Evolutionary conservation across 2,888 invertebrate species (phyloP).

Genomic region (Pimpla rufipes): DNA sequence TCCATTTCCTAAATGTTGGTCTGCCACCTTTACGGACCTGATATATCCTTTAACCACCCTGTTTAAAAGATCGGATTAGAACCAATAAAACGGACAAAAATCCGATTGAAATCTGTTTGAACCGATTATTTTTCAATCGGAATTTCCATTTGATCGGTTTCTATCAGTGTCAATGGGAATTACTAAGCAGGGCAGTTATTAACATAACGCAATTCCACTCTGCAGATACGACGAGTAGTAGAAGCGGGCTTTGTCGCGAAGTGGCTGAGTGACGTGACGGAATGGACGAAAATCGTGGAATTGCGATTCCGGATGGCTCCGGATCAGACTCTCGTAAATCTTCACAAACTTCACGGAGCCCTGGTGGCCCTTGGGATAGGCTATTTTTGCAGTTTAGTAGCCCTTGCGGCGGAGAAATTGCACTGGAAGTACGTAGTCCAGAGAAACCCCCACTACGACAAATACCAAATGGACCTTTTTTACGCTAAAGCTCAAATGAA

Average conservation of each 20-base stretch:
- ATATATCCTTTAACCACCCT: no score
- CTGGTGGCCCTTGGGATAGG: conserved; percentile 91
- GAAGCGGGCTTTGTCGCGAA: conserved; percentile 93
- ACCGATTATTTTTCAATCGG: no score
- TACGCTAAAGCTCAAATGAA: conserved; percentile 80
- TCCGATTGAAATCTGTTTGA: no score
- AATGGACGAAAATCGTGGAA: conserved; percentile 87
- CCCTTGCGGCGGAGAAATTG: conserved; percentile 88
- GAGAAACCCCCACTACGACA: conserved; percentile 90
- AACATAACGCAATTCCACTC: conserved; percentile 15
- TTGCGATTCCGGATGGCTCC: conserved; percentile 86
- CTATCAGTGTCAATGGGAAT: no score
- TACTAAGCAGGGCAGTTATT: no score
- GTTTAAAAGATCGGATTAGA: no score
- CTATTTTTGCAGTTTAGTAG: conserved; percentile 87
- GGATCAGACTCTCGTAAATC: conserved; percentile 92
- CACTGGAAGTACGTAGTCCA: conserved; percentile 90
- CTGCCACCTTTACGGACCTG: no score
- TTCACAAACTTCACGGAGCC: conserved; percentile 92
- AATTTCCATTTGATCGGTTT: no score
- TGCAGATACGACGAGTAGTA: conserved; percentile 87
- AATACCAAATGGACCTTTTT: conserved; percentile 88
- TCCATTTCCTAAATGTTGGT: no score
- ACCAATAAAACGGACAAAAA: no score
- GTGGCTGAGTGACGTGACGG: conserved; percentile 92